Evolutionary conservation across 2,888 invertebrate species (phyloP).

Genomic region (Abrostola tripartita): DNA sequence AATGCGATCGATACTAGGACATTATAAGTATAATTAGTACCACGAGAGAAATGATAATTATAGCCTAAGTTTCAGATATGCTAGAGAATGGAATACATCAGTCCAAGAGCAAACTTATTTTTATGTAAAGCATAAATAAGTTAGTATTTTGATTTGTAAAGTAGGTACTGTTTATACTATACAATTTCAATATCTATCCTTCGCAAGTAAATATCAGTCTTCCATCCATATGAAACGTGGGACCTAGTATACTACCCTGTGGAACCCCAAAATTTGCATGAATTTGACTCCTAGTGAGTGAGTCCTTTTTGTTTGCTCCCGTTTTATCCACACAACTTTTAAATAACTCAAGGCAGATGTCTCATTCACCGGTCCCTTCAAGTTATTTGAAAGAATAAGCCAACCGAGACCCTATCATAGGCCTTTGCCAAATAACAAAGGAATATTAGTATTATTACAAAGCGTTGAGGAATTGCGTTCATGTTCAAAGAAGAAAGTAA

Average conservation of each 20-base stretch:
- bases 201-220: background rate
- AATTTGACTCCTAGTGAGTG: background rate
- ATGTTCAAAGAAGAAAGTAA: background rate
- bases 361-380: background rate
- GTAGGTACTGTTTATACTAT: no score
- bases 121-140: no score
- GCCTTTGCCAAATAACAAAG: background rate
- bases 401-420: background rate
- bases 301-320: background rate
- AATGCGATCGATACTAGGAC: background rate
- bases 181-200: no score
- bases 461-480: background rate
- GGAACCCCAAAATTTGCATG: background rate
- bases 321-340: background rate
- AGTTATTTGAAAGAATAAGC: background rate
- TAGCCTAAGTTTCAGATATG: background rate
- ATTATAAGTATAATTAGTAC: conserved; percentile 3
- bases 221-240: background rate
- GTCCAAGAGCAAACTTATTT: no score
- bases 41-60: conserved; percentile 9
- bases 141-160: no score
- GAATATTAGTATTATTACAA: background rate
- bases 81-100: no score
- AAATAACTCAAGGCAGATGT: background rate
- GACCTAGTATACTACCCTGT: background rate